Evolutionary conservation across 30 jellyfish, hydroid and myxozoan genomes (phyloP), one percentile per base, ranked within the genome.

Genomic region (Sanderia malayensis): DNA sequence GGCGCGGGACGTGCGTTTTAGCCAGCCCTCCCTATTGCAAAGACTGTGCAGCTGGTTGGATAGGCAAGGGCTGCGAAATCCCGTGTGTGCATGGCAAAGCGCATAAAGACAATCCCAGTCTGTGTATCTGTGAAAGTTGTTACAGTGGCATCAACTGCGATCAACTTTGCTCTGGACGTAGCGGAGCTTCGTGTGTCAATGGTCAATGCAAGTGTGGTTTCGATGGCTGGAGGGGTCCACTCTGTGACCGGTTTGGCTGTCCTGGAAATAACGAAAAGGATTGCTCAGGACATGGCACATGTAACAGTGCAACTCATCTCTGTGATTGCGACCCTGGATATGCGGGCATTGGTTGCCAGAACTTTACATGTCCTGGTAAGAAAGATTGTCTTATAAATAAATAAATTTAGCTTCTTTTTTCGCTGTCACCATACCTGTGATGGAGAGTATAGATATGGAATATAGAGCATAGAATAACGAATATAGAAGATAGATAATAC

Each of bases 171-270:
- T 65, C 82, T 18, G 82, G 82, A 21, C 70, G 77, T 9, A 23
- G 58, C 44, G 90, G 82, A 8, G 90, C 90, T 3, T 34, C 31
- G 22, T 79, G 90, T 53, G 83, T n/a, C 45, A 79, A 67, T 32
- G 83, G 77, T 1, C 61, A 21, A 2, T 79, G 90, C 41, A 79
- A 52, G 37, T 79, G 90, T 26, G 90, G 90, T 0, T 79, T 79
- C 26, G 90, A 79, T 26, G 90, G 90, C 57, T 79, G 90, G 90
- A 79, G 90, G 67, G 90, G 90, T 22, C 76, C 55, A 44, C 58
- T 46, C 3, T 79, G 90, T 41, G 77, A 67, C 30, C 57, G 90
- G 44, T 34, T 32, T 33, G 90, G 90, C n/a, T 79, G 90, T 44
- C 90, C 90, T 7, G 90, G 90, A 2, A 61, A 57, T 2, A 67